Evolutionary conservation across 2,888 invertebrate genomes (phyloP).

Genomic region (Minunthozetes semirufus): DNA sequence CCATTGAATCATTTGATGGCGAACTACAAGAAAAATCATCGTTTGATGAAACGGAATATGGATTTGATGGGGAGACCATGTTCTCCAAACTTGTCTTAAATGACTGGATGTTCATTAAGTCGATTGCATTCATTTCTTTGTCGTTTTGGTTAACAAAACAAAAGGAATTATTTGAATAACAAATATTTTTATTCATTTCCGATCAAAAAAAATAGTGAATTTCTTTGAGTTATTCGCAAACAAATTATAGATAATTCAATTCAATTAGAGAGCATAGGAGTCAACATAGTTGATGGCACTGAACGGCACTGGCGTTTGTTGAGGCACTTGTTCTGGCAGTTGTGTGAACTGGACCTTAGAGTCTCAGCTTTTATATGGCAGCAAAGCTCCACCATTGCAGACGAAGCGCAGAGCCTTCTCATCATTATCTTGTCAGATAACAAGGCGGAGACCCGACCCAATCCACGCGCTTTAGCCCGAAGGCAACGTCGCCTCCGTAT

Average conservation of each 20-base stretch:
- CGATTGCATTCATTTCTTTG: background rate
- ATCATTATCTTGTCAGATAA: slow-evolving; percentile 31
- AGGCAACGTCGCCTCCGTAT: background rate
- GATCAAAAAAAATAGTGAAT: background rate
- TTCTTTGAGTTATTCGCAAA: background rate
- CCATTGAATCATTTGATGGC: slow-evolving; percentile 9
- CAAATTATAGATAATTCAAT: slow-evolving; percentile 18
- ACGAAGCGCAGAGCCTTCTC: slow-evolving; percentile 12
- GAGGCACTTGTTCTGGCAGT: slow-evolving; percentile 17
- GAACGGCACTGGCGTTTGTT: background rate
- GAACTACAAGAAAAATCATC: slow-evolving; percentile 3
- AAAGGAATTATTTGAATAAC: background rate
- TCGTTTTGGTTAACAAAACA: background rate
- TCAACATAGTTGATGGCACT: background rate
- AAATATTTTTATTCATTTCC: slow-evolving; percentile 7
- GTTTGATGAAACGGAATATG: background rate
- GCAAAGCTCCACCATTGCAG: slow-evolving; percentile 18
- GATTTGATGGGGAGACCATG: background rate
- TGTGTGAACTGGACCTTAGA: slow-evolving; percentile 25
- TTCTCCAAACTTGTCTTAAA: background rate
- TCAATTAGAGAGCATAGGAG: slow-evolving; percentile 13
- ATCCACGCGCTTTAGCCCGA: slow-evolving; percentile 30
- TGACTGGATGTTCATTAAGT: background rate
- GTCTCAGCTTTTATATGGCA: slow-evolving; percentile 24
- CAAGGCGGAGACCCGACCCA: slow-evolving; percentile 15